phyloP scores from a whole-genome alignment of 2,888 invertebrate species.

The Dicyrtoma fusca region DNA sequence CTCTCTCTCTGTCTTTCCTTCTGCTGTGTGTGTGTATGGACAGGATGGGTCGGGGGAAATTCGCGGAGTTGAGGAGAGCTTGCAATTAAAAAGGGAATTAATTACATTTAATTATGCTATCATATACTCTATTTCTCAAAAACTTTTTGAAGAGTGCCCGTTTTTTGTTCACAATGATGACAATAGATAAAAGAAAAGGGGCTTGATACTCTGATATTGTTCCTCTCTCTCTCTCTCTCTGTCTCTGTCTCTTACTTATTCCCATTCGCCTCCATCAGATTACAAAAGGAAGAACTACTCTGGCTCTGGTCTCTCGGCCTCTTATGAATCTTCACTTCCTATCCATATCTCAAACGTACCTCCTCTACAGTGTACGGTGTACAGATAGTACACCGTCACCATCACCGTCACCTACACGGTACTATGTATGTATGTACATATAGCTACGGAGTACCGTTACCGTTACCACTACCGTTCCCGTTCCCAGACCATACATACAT shows the following conservation, averaged over 20 bases:
- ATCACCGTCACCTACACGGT: too few relatives aligned
- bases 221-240: constrained; percentile 32
- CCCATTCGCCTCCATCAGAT: constrained; percentile 44
- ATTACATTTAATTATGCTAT: constrained; percentile 57
- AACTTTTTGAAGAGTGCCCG: constrained; percentile 38
- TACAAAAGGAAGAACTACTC: constrained; percentile 40
- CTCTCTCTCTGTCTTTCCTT: too few relatives aligned
- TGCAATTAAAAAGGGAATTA: constrained; percentile 57
- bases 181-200: constrained; percentile 50
- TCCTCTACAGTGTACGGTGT: too few relatives aligned
- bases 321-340: constrained; percentile 21
- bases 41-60: constrained; percentile 36
- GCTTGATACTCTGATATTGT: constrained; percentile 45
- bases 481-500: too few relatives aligned
- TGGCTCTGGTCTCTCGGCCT: constrained; percentile 22
- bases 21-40: background rate
- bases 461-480: too few relatives aligned
- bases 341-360: too few relatives aligned
- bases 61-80: constrained; percentile 46
- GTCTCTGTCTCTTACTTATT: constrained; percentile 24
- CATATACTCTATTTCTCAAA: constrained; percentile 50
- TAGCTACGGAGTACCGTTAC: too few relatives aligned
- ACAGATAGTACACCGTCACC: too few relatives aligned
- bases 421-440: too few relatives aligned
- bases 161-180: constrained; percentile 44